Evolutionary conservation across 2,113 vertebrate species (phyloP), one percentile per base, ranked within the genome.

Genomic region (Sterrhoptilus dennistouni): DNA sequence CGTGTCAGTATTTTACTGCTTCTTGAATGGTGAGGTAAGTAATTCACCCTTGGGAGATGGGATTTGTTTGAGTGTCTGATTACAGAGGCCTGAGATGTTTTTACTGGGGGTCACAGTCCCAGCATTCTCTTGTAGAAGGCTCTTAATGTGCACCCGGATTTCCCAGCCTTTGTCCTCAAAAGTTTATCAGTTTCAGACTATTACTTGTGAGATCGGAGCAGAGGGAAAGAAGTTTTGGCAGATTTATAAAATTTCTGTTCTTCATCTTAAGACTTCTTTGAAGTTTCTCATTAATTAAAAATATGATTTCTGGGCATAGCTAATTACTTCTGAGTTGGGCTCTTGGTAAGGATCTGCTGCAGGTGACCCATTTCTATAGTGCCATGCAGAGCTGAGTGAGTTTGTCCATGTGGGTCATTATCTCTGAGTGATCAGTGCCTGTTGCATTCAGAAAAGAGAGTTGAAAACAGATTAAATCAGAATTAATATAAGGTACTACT

Each of bases 1-100:
- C 87, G 99, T 99, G 81, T 99, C 99, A 18, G 99, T 99, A 83
- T 99, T 99, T 98, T 99, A 99, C 97, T 99, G 99, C 97, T 99
- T 99, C 97, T 98, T 99, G 93, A 99, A 99, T 42, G 99, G 99
- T 63, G 99, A 99, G 99, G 99, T 99, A 97, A 96, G 99, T 98
- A 7, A 82, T 83, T 83, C 50, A 74, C 45, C 71, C 50, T 24
- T 8, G 3, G 49, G 76, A 83, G 50, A 33, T 56, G 36, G 60
- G 29, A 57, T 15, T 52, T 45, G 17, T 35, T 52, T 33, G 35
- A 52, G 12, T 82, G 54, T 13, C 63, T 83, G 18, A 19, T 77
- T 28, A 9, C 12, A 60, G n/a, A 40, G 49, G 23, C 7, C 16
- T 44, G 52, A 78, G 72, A 12, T 53, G 56, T 47, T 94, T 90